Evolutionary conservation across 2,113 vertebrate genomes (phyloP), one percentile per base, ranked within the genome.

Genomic region (Hemibates koningsi): DNA sequence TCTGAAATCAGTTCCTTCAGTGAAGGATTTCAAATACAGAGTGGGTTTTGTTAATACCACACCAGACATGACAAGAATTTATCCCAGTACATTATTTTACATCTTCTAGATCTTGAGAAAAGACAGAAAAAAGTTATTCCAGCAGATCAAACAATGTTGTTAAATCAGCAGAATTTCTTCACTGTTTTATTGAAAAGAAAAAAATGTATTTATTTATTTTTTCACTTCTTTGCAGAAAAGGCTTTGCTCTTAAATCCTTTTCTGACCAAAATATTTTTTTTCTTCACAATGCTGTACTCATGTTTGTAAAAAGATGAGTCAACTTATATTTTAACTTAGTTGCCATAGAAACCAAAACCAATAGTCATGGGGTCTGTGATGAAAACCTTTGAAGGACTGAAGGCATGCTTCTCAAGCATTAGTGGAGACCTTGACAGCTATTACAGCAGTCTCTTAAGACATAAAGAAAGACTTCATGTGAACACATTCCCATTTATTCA

Each of bases 301-400:
- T 91, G 86, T 92, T 89, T 89, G 90, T 91, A 89, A 93, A 93
- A 92, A 78, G 88, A 95, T 93, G 92, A 94, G 94, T 95, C 94
- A 95, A 94, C 89, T 91, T 94, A 89, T 90, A 93, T 87, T 92
- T 93, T 90, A 93, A 93, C 38, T 93, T 94, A 86, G 95, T 95
- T 95, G 94, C 92, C 95, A 96, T 94, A 92, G 95, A 92, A 95
- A 96, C 95, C 88, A 89, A 93, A 95, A 91, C 91, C 92, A 94
- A 94, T 92, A 93, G 92, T 92, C 90, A 92, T 85, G 90, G 86
- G 91, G 88, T 94, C 90, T 87, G 88, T 88, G 86, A 93, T 89
- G 84, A 84, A 94, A 93, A 89, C 88, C 85, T 94, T 91, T 94
- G 90, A 93, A 88, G 85, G 89, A 89, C 82, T 94, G 87, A 88